Base-by-base conservation (phyloP, 2,888 invertebrate genomes). In the Zonitis immaculata region DNA sequence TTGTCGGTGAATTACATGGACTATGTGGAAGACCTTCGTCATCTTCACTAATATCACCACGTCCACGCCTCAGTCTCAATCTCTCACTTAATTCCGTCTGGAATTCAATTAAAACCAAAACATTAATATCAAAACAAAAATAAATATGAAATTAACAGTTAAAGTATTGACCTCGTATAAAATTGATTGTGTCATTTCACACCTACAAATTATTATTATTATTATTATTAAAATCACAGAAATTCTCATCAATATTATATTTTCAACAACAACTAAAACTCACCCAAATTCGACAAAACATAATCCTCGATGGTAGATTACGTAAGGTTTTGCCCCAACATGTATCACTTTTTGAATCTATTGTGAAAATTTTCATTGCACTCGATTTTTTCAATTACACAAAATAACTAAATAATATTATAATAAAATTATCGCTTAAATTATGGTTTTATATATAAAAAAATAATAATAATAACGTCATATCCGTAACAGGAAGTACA, bases 81-180 rank as follows among this genome's bases (percentile, higher is more conserved):
- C 85, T 87, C 77, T 87, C 87, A 66, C 85, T 84, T 69, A 89
- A 78, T 79, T 88, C 88, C 73, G 86, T 87, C 88, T 88, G 78
- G 9, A 73, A 78, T 58, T 60, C 60, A 51, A n/a, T 32, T 32
- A 2, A 16, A 14, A 35, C 28, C 0, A 26, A 47, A 25, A 32
- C 16, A 48, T 26, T 12, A 22, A 18, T 18, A 22, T 11, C 30
- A 22, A 14, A 28, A 16, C 27, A 18, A 18, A 3, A 18, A 35
- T 8, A 6, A 35, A 35, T 30, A 1, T 9, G 4, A 1, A 18
- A 35, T 35, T 16, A 18, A 35, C 35, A 35, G 35, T 35, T 35
- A 35, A 35, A 35, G n/a, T 8, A 8, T 18, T 18, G 35, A 35
- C 35, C 35, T 35, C 12, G 14, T 30, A 30, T n/a, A 28, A 12